Base-by-base conservation (phyloP, 2,113 vertebrate species). In the Mesoclemmys tuberculata region DNA sequence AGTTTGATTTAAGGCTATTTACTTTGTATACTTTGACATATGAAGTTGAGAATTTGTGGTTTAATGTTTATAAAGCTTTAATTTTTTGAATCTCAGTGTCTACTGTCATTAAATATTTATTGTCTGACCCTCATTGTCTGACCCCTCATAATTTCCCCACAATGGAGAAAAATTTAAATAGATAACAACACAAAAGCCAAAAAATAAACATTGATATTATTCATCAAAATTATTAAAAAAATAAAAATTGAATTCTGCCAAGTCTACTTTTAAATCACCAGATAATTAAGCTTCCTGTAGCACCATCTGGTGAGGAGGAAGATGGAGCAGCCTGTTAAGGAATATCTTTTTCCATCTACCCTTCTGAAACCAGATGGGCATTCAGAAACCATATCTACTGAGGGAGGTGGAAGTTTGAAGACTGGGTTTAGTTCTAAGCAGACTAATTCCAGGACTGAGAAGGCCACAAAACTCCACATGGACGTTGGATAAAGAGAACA, bases 301-400 rank as follows among this genome's bases (percentile, higher is more conserved):
- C 31, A n/a, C 61, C 61, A 75, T 44, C 38, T 75, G 38, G 71
- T 75, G 24, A 75, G 22, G 71, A 44, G 71, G 71, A 75, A 75
- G 61, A 94, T 92, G 90, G 86, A 93, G 52, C 82, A 93, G 88
- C 91, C 93, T 96, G 82, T 93, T 90, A 83, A 89, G 85, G 64
- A 92, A 92, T 84, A 56, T 81, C 91, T 48, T 93, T 94, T 97
- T 95, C 87, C 85, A 82, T 96, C 71, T 93, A 88, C 80, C 94
- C 44, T 89, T 64, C 82, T 87, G 82, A 84, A 91, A 94, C 93
- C 88, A 93, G 88, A 91, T 92, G 81, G 95, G 91, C 92, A 90
- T 90, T 96, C 96, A 90, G 61, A 96, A 96, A 89, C 38, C 61
- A 9, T 68, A 90, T 61, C 80, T 56, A 91, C 80, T 87, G 82